Evolutionary conservation across 2,113 vertebrate species (phyloP), one percentile per base, ranked within the genome.

Genomic region (Ptilonorhynchus violaceus): DNA sequence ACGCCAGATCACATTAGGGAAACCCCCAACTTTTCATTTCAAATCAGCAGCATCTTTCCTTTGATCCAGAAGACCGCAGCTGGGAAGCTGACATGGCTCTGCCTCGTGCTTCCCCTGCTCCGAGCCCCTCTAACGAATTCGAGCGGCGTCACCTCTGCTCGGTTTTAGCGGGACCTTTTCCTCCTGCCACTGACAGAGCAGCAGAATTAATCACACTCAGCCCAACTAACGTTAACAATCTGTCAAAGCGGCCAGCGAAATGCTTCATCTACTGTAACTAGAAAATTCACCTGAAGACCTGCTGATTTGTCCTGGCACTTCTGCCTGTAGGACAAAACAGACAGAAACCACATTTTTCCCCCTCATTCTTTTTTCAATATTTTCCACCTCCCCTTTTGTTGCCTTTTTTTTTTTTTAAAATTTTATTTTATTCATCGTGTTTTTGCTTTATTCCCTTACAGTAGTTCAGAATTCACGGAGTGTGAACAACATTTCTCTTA

Each of bases 131-230:
- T 52, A 92, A 94, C 50, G 25, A 94, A 95, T 95, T 78, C 93
- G 91, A 97, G 96, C 88, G 76, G 93, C 95, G 97, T 98, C 97
- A 96, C 97, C 97, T 98, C 97, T 95, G 94, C 96, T 98, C 85
- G 58, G 70, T 78, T 97, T 98, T 93, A 98, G 97, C 95, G 95
- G 97, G 97, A 97, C 97, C 92, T 92, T 98, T 98, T 96, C 96
- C 97, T 97, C 97, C 98, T 98, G 98, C 98, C 98, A 98, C 98
- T 97, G 98, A 97, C 98, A 98, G 95, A 98, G 96, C 97, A 97
- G 97, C 97, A 97, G 88, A 98, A 99, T 99, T 99, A 99, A 99
- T 99, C 99, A 99, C 98, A 98, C 98, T 99, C 99, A 99, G 97
- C 96, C 98, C 96, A 98, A 97, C 98, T 98, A 99, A 99, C 98